Base-by-base conservation (phyloP, 1,140 invertebrate genomes). In the Lordiphosa mommai region DNA sequence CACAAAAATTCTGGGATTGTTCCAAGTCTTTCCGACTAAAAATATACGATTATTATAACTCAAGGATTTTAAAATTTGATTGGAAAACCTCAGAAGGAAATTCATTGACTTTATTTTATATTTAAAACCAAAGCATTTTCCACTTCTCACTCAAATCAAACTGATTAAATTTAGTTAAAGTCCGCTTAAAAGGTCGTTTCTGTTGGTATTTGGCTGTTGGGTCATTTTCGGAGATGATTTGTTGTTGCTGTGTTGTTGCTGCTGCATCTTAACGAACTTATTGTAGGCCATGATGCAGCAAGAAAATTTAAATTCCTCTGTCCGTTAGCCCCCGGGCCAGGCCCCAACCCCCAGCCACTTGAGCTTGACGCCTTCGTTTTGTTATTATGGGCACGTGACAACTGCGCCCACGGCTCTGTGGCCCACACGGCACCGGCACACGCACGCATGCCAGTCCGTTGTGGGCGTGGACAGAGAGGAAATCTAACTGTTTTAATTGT, bases 331-430 rank as follows among this genome's bases (percentile, higher is more conserved):
- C n/a, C 34, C 30, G 12, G 8, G 16, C 27, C 30, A 16, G 9
- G n/a, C n/a, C n/a, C n/a, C n/a, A 13, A 3, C 23, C 38, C 57
- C 6, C 13, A 20, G 38, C 10, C 53, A 9, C 55, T 44, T 41
- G 57, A 38, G 33, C 43, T 14, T 51, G 46, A 60, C 61, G 68
- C 61, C 71, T 58, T 79, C 71, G 71, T 82, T 82, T 82, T 68
- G 59, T 68, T 66, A 70, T 70, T 80, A 58, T 67, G 71, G 71
- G 77, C 76, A 82, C 76, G 76, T 82, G 76, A 82, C 76, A 82
- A 82, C 77, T 76, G 61, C 77, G 76, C 76, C 76, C 76, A 82
- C 77, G 65, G 63, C 46, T 14, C 4, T 29, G 37, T 43, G 43
- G 65, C 72, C 61, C 72, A 72, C 59, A 60, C 72, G 59, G 33